phyloP scores from a whole-genome alignment of 2,113 vertebrate genomes.

The Pampusana beccarii region DNA sequence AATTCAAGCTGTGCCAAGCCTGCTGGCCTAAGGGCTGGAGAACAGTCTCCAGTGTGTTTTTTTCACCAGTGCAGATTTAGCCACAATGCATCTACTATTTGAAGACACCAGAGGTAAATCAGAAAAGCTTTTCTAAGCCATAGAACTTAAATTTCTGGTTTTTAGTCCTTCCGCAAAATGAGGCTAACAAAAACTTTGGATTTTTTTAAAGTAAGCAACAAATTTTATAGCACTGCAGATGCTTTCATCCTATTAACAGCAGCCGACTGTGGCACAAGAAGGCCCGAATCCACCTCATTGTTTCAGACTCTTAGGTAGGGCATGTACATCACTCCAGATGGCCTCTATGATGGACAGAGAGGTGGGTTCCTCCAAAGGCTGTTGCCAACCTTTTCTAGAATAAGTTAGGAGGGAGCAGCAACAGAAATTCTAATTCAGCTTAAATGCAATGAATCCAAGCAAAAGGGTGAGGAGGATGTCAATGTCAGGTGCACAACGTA shows the following conservation, averaged over 20 bases:
- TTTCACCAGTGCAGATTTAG: neutral
- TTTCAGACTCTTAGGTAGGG: neutral
- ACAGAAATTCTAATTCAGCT: neutral
- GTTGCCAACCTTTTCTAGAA: neutral
- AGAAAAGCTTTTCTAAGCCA: neutral
- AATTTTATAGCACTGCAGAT: neutral
- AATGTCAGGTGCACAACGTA: neutral
- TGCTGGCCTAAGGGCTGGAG: neutral
- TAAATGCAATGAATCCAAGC: neutral
- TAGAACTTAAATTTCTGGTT: neutral
- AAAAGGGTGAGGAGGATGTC: neutral
- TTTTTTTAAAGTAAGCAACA: neutral
- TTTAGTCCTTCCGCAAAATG: neutral
- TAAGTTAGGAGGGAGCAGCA: neutral
- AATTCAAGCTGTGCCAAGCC: neutral
- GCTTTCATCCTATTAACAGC: neutral
- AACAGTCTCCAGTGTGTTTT: neutral
- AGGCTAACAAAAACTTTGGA: neutral
- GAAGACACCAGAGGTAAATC: neutral
- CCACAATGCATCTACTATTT: neutral
- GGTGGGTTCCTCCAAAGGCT: neutral
- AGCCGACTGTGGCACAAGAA: neutral
- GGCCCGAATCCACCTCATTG: neutral
- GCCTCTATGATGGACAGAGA: neutral
- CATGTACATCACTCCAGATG: neutral